phyloP scores from a whole-genome alignment of 2,113 vertebrate genomes.

The Brachyhypopomus gauderio region DNA sequence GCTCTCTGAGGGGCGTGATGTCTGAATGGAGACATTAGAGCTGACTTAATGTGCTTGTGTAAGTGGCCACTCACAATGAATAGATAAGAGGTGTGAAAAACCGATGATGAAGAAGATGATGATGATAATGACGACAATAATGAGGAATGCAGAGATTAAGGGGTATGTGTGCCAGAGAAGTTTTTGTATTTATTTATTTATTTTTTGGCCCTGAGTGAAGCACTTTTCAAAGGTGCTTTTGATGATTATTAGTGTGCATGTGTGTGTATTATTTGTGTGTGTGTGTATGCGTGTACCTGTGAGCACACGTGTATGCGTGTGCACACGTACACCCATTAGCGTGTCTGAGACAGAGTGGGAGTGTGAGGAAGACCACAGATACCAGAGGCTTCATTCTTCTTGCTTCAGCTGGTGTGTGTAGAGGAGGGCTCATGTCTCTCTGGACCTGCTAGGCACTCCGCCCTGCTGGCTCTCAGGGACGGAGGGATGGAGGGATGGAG shows the following conservation, averaged over 20 bases:
- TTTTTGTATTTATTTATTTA: slow-evolving; percentile 1
- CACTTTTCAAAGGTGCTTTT: slow-evolving; percentile 15
- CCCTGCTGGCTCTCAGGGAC: not conserved
- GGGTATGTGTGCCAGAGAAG: not conserved
- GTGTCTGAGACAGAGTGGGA: not conserved
- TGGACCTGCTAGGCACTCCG: not conserved
- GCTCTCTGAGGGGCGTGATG: no score
- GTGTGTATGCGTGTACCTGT: slow-evolving; percentile 11
- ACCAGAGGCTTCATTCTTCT: slow-evolving; percentile 34
- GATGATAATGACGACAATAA: no score
- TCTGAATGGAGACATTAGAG: no score
- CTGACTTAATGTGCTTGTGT: no score
- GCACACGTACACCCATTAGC: not conserved
- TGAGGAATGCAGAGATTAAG: not conserved
- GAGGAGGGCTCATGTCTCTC: slow-evolving; percentile 19
- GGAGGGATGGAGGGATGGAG: slow-evolving; percentile 3
- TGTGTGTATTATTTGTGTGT: not conserved
- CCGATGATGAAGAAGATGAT: no score
- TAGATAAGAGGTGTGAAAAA: no score
- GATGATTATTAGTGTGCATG: slow-evolving; percentile 29
- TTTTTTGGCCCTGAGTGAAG: slow-evolving; percentile 12
- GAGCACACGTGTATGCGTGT: not conserved
- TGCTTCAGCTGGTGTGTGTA: slow-evolving; percentile 20
- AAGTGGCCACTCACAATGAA: no score
- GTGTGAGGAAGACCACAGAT: slow-evolving; percentile 9